Base-by-base conservation (phyloP, 2,113 vertebrate genomes). In the Sorex fumeus region DNA sequence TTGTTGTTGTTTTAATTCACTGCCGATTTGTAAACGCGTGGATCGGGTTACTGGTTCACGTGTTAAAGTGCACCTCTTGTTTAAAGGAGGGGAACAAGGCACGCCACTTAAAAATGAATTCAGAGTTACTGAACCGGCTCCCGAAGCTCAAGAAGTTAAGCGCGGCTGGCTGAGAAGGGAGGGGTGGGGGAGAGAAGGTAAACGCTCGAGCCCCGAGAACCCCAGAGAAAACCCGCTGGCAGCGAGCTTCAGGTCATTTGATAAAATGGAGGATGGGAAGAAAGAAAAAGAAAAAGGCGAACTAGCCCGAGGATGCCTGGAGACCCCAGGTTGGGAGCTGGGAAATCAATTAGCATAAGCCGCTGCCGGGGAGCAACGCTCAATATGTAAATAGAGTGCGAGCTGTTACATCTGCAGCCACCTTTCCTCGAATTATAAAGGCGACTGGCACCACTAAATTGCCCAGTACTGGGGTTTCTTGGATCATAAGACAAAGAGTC, bases 1-100 rank as follows among this genome's bases (percentile, higher is more conserved):
- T 84, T 89, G 91, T 91, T 93, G 90, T 94, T 93, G 96, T 94
- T 96, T 96, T 92, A 95, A 97, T 97, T 98, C 97, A 96, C 95
- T 97, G 97, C 95, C 96, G 97, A 96, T 98, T 98, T 97, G 98
- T 98, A 98, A 98, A 98, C 93, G 97, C 97, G 87, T 96, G 97
- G 98, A 97, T 99, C 98, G 97, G 97, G 98, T 99, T 99, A 98
- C 98, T 96, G 92, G 96, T 96, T 98, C 96, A 94, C 96, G 97
- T 98, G 98, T 98, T 98, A 96, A 98, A 98, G 97, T 97, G 98
- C 97, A 98, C 95, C 96, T 94, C 97, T 96, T 97, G 97, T 97
- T 97, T 97, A 98, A 97, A 97, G 95, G 83, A 76, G 84, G 87
- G 89, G 94, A 97, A 97, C 97, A 97, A 97, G 96, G 95, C 94